Base-by-base conservation (phyloP, 1,140 invertebrate genomes). In the Telenomus remus region DNA sequence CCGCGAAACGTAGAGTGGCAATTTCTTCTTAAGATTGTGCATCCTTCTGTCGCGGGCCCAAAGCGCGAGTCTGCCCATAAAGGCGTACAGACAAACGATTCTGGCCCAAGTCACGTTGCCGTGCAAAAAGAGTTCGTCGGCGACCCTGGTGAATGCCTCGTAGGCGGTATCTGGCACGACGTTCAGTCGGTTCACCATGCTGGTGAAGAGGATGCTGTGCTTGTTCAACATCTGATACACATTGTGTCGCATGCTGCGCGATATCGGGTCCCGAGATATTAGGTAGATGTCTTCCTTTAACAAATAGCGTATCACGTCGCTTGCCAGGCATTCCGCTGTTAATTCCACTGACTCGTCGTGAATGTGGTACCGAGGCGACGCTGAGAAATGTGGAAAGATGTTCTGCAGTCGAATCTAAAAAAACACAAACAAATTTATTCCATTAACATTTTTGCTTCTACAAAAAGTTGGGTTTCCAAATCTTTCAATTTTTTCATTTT, bases 71-170 rank as follows among this genome's bases (percentile, higher is more conserved):
- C 90, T 87, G 27, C 89, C 89, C 80, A 90, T 91, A 80, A 91
- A 91, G 8, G 91, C 90, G 76, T 91, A 91, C 2, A 92, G 85
- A 64, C 90, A 90, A n/a, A 91, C 88, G 47, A 91, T 89, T 72
- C 90, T 87, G 6, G 90, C 90, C 91, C 91, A 92, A 61, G 91
- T 91, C 47, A 91, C 87, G 34, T 79, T 82, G 9, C 82, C 86
- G 43, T 91, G 81, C n/a, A 82, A 85, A 80, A 91, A 91, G 9
- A 91, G 82, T 82, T 91, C 90, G 79, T 91, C 89, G n/a, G 90
- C 90, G 19, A 91, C 89, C 47, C 85, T 88, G 33, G 86, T 87
- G 79, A 92, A 91, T 42, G 90, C 89, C 47, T 89, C 83, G 73
- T 91, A 90, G 10, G 89, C 87, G 14, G 89, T 90, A 35, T 87